phyloP scores from a whole-genome alignment of 2,888 invertebrate species.

The Lasioglossum oenotherae region DNA sequence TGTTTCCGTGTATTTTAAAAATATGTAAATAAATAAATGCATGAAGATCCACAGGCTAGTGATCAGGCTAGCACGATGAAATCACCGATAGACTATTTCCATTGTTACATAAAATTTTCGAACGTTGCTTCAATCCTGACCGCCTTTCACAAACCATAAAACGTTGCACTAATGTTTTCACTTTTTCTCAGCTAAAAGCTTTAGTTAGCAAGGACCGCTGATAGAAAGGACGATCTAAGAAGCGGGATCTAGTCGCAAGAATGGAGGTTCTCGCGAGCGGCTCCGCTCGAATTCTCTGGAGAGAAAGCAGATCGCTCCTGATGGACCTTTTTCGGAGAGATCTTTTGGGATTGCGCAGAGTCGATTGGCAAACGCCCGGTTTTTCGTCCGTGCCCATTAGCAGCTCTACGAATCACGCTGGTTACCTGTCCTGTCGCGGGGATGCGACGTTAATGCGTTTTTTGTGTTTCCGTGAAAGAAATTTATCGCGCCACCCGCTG shows the following conservation, averaged over 20 bases:
- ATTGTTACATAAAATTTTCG: not conserved
- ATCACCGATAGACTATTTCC: no score
- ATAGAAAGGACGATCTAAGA: not conserved
- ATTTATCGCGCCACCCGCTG: conserved; percentile 69
- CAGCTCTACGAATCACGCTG: conserved; percentile 52
- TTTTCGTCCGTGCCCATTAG: conserved; percentile 26
- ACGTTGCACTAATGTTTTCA: not conserved
- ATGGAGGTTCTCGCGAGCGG: no score
- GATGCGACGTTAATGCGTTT: conserved; percentile 71
- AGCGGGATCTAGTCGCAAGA: not conserved
- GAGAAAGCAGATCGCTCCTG: not conserved
- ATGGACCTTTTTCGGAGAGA: conserved; percentile 5
- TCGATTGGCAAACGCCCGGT: conserved; percentile 12
- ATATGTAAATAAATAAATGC: no score
- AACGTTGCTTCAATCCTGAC: not conserved
- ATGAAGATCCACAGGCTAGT: no score
- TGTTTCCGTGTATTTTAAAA: no score
- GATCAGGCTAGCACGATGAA: no score
- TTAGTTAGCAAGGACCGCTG: not conserved
- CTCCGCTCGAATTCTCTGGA: not conserved
- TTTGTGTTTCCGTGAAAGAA: conserved; percentile 72
- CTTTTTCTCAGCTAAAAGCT: not conserved
- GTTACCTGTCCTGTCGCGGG: conserved; percentile 49
- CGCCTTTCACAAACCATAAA: not conserved
- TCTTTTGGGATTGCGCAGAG: conserved; percentile 16